A percentile compares a stretch with the other conserved stretches of the same genome.
phyloP scores from a whole-genome alignment of 2,113 vertebrate genomes.

The Nyctibius bracteatus region DNA sequence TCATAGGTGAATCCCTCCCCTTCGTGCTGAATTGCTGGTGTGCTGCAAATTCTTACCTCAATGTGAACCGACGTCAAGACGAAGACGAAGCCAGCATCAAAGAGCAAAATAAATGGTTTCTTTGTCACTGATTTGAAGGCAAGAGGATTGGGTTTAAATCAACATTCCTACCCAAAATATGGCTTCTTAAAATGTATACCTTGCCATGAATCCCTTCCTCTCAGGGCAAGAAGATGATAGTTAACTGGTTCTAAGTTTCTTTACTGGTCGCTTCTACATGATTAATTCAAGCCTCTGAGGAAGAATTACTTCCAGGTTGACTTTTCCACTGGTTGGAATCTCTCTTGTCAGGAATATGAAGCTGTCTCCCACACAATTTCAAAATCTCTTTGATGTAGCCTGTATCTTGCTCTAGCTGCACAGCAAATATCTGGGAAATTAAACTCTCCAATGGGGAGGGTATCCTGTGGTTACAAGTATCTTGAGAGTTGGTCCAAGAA shows the following conservation, averaged over 20 bases:
- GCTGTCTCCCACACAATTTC: constrained; percentile 57
- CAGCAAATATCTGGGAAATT: constrained; percentile 59
- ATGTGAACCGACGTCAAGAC: not conserved
- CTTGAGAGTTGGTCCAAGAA: constrained; percentile 58
- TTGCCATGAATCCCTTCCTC: not conserved
- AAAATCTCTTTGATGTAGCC: constrained; percentile 57
- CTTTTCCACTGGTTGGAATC: constrained; percentile 44
- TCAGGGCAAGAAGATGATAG: not conserved
- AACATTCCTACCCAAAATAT: not conserved
- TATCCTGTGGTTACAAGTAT: constrained; percentile 64
- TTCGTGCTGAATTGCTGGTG: not conserved
- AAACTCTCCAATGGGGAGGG: constrained; percentile 40
- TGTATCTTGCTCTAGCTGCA: constrained; percentile 30
- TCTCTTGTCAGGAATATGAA: constrained; percentile 58
- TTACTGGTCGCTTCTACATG: not conserved
- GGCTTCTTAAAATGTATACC: not conserved
- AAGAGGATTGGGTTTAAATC: not conserved
- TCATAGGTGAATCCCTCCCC: not conserved
- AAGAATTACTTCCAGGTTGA: constrained; percentile 68
- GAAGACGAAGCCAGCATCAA: not conserved
- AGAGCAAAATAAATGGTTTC: not conserved
- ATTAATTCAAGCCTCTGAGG: constrained; percentile 52
- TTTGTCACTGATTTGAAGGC: constrained; percentile 13
- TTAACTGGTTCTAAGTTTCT: not conserved
- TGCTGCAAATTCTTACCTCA: not conserved